A percentile compares a stretch with the other conserved stretches of the same genome.
Conservation (phyloP, 2,797 vertebrate species). For the Prionace glauca region DNA sequence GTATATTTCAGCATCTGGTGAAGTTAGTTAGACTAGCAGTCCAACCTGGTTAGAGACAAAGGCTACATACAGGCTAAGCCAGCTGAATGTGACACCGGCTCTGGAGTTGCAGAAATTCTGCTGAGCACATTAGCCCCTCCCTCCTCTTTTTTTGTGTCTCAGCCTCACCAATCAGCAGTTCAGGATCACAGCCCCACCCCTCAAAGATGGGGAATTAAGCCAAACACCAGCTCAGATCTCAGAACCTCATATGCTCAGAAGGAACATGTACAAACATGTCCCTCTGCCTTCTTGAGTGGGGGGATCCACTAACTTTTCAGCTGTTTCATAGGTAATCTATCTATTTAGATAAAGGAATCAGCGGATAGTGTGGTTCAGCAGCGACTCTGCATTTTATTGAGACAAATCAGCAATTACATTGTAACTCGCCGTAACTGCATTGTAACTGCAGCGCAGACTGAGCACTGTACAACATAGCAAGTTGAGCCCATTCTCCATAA, state of each 20-base stretch:
- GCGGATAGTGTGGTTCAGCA: not conserved
- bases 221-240: not conserved
- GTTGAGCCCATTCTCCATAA: not conserved
- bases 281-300: not conserved
- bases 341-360: not conserved
- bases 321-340: too few relatives aligned
- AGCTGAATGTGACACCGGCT: not conserved
- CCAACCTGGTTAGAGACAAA: not conserved
- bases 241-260: not conserved
- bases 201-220: not conserved
- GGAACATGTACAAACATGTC: not conserved
- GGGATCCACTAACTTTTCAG: not conserved
- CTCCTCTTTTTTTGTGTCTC: not conserved
- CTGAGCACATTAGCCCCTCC: not conserved
- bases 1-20: not conserved
- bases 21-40: not conserved
- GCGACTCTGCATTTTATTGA: not conserved
- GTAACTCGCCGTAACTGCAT: not conserved
- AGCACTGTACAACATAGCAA: not conserved
- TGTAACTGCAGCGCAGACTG: not conserved
- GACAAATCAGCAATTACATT: not conserved
- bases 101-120: not conserved
- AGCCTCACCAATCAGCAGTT: not conserved
- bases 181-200: not conserved
- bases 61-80: not conserved